Base-by-base conservation (phyloP, 2,888 invertebrate species). In the Lepidonotus clava region DNA sequence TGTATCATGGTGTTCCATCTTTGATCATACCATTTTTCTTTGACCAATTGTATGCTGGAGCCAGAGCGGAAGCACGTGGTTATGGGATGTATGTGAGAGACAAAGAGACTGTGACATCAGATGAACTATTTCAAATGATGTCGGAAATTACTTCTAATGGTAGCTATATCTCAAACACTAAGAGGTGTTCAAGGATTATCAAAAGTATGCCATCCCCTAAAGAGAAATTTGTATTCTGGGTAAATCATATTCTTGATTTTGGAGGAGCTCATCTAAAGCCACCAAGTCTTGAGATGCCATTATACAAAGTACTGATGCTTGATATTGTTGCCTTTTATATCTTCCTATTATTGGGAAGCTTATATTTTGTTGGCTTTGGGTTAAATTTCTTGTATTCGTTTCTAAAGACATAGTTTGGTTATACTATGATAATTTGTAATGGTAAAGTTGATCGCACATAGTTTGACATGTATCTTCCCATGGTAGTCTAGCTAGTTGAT, bases 201-300 rank as follows among this genome's bases (percentile, higher is more conserved):
- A 8, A 36, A 8, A 76, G 76, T 34, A 11, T 76, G 8, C 76
- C 76, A 76, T 18, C 76, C 4, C 34, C 76, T 8, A n/a, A 76
- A n/a, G 76, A 76, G 21, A 76, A 76, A n/a, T 76, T 76, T 76
- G 76, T 76, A 21, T 76, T 76, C 34, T 76, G 76, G 76, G 76
- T 76, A 21, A 76, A 76, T 76, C 76, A 76, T 76, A 32, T 76
- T 76, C 36, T 76, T 28, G 36, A 76, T 8, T 76, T 76, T 76
- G 76, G 76, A 11, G 76, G 76, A 14, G 8, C 76, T 36, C 76
- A 76, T 21, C 36, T 76, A n/a, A 32, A 38, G 6, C 76, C 76
- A 76, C 32, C 36, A 38, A 76, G 76, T 76, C 21, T 76, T 5
- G 76, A 76, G 28, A 32, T 76, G 76, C 36, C 76, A 8, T 36